Percentiles rank a stretch among this genome's conserved stretches.
Conservation (phyloP, 2,797 vertebrate genomes). For the Pogonophryne albipinna region DNA sequence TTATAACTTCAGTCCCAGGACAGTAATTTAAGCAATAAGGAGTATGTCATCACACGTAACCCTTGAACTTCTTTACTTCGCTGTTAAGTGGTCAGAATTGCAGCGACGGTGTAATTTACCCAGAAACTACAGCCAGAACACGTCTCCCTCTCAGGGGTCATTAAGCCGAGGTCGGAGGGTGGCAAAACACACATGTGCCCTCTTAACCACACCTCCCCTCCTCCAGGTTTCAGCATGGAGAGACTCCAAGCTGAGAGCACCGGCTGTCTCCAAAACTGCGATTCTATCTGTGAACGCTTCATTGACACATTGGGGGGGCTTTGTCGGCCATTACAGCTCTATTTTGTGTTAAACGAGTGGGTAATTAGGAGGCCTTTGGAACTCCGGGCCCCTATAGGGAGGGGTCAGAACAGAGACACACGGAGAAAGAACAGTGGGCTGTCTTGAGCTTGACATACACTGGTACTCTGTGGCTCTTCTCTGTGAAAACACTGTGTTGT, state of each 20-base stretch:
- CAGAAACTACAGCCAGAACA: constrained; percentile 74
- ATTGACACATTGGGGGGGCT: constrained; percentile 76
- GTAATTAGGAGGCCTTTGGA: constrained; percentile 83
- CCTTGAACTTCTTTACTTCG: constrained; percentile 72
- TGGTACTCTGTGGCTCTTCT: constrained; percentile 56
- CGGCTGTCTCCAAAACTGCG: constrained; percentile 63
- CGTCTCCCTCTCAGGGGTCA: constrained; percentile 77
- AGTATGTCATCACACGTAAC: constrained; percentile 71
- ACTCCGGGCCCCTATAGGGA: constrained; percentile 52
- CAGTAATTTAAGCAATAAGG: constrained; percentile 69
- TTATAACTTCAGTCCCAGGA: constrained; percentile 50
- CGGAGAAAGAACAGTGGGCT: constrained; percentile 63
- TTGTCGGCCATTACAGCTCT: constrained; percentile 80
- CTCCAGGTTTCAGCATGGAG: constrained; percentile 40
- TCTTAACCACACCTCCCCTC: constrained; percentile 48
- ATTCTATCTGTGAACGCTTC: constrained; percentile 83
- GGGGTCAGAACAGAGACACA: constrained; percentile 40
- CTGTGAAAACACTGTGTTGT: constrained; percentile 41
- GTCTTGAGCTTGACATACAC: constrained; percentile 67
- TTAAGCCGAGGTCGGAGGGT: constrained; percentile 78
- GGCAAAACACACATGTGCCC: constrained; percentile 82
- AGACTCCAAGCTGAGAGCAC: constrained; percentile 51
- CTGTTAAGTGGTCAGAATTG: constrained; percentile 77
- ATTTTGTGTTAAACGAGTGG: constrained; percentile 84
- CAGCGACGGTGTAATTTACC: constrained; percentile 68